Evolutionary conservation across 2,888 invertebrate species (phyloP).

Genomic region (Agonum fuliginosum): DNA sequence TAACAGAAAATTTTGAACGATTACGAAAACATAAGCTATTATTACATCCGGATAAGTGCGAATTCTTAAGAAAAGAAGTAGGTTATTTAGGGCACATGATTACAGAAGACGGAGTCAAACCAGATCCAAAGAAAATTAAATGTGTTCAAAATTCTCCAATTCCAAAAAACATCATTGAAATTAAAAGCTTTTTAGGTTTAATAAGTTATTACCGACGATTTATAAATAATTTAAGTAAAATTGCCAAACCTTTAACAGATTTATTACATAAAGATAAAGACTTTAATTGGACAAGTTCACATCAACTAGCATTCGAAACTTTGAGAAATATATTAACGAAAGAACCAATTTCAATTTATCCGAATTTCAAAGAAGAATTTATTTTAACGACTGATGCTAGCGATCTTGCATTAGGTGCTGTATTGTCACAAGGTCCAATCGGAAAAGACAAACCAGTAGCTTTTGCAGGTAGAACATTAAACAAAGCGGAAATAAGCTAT

Average conservation of each 20-base stretch:
- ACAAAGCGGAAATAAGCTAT: neutral
- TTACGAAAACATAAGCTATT: slow-evolving; percentile 60
- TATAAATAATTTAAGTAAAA: slow-evolving; percentile 51
- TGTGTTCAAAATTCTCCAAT: neutral
- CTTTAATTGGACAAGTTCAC: slow-evolving; percentile 31
- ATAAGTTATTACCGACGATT: neutral
- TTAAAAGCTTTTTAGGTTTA: neutral
- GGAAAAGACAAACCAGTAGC: slow-evolving; percentile 64
- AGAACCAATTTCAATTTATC: slow-evolving; percentile 37
- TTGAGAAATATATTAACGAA: slow-evolving; percentile 61
- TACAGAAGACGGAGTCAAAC: neutral
- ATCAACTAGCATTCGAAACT: slow-evolving; percentile 68
- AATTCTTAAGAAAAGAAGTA: too few species aligned
- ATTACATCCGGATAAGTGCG: slow-evolving; percentile 61
- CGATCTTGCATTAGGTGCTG: slow-evolving; percentile 62
- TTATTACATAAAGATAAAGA: slow-evolving; percentile 42
- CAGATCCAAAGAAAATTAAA: neutral
- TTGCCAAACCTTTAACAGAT: slow-evolving; percentile 50
- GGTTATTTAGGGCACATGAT: too few species aligned
- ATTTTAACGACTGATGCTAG: slow-evolving; percentile 64
- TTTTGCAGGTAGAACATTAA: slow-evolving; percentile 60
- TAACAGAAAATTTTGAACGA: slow-evolving; percentile 54
- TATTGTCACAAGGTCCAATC: slow-evolving; percentile 62
- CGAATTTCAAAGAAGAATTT: slow-evolving; percentile 64
- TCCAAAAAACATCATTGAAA: neutral